phyloP scores from a whole-genome alignment of 2,888 invertebrate species.

The Plebejus argus region DNA sequence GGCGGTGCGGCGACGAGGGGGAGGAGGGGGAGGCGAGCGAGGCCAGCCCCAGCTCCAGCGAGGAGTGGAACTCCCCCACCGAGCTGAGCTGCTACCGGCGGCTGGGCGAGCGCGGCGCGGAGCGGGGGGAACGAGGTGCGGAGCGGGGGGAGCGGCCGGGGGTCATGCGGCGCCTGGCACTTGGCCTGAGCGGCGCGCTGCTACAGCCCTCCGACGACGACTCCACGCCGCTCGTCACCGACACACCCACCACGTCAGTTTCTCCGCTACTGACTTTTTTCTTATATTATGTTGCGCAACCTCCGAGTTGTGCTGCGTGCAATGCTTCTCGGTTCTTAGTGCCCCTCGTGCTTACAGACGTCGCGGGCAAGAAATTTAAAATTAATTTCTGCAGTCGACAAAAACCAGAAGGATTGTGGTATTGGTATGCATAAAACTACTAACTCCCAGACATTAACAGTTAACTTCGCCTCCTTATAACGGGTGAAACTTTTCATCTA shows the following conservation, averaged over 20 bases:
- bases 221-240: slow-evolving; percentile 87
- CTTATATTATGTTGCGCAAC: too few species aligned
- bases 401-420: too few species aligned
- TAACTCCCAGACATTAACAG: too few species aligned
- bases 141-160: slow-evolving; percentile 86
- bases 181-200: slow-evolving; percentile 84
- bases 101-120: slow-evolving; percentile 79
- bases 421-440: too few species aligned
- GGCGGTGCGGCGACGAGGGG: slow-evolving; percentile 50
- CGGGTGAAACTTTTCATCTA: slow-evolving; percentile 37
- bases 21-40: slow-evolving; percentile 66
- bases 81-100: slow-evolving; percentile 92
- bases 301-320: too few species aligned
- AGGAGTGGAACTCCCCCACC: slow-evolving; percentile 93
- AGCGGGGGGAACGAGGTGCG: slow-evolving; percentile 69
- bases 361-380: too few species aligned
- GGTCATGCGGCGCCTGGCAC: slow-evolving; percentile 88
- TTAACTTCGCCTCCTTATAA: too few species aligned
- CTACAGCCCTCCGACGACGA: slow-evolving; percentile 81
- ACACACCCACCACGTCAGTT: slow-evolving; percentile 80
- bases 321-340: too few species aligned
- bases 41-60: slow-evolving; percentile 85
- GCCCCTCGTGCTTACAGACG: too few species aligned
- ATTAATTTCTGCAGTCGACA: too few species aligned
- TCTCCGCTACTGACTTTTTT: too few species aligned